These are phyloP conservation scores for Schizopygopsis pylzovi DNA, from an alignment of 2,797 vertebrate genomes.

Conservation along the genomic window DNA sequence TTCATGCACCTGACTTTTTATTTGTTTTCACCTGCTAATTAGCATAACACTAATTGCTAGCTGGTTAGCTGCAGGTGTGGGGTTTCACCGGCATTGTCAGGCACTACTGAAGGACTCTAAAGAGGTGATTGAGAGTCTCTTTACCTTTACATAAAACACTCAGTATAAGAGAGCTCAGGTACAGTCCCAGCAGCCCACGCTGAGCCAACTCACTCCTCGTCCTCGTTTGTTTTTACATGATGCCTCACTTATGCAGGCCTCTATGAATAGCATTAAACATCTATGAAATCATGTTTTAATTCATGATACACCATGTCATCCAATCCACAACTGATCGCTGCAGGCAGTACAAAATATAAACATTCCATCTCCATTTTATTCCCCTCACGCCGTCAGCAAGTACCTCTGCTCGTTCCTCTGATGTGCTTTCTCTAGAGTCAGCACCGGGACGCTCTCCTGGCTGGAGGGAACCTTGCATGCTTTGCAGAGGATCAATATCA, in stretches of 20 bases:
- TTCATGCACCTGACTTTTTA: slow-evolving; percentile 23
- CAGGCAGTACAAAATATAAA: background rate
- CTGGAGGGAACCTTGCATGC: slow-evolving; percentile 81
- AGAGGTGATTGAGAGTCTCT: slow-evolving; percentile 72
- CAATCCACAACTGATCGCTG: background rate
- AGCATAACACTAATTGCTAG: slow-evolving; percentile 36
- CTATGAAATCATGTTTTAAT: slow-evolving; percentile 35
- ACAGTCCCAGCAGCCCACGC: slow-evolving; percentile 38
- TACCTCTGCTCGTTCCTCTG: slow-evolving; percentile 77
- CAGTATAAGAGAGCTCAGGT: slow-evolving; percentile 50
- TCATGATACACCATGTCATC: background rate
- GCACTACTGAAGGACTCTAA: slow-evolving; percentile 67
- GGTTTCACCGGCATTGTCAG: slow-evolving; percentile 55
- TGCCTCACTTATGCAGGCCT: slow-evolving; percentile 24
- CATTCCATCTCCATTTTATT: background rate
- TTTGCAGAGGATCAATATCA: slow-evolving; percentile 78
- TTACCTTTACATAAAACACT: slow-evolving; percentile 66
- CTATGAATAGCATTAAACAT: background rate
- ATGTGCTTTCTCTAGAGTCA: slow-evolving; percentile 66
- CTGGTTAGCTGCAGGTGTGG: slow-evolving; percentile 55
- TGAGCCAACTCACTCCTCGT: slow-evolving; percentile 7
- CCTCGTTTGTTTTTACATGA: no score
- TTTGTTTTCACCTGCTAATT: slow-evolving; percentile 32
- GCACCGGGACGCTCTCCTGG: slow-evolving; percentile 76
- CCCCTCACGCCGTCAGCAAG: slow-evolving; percentile 76